These are phyloP conservation scores for Drosophila suboccidentalis DNA, from an alignment of 2,888 invertebrate genomes.

Conservation along the genomic window DNA sequence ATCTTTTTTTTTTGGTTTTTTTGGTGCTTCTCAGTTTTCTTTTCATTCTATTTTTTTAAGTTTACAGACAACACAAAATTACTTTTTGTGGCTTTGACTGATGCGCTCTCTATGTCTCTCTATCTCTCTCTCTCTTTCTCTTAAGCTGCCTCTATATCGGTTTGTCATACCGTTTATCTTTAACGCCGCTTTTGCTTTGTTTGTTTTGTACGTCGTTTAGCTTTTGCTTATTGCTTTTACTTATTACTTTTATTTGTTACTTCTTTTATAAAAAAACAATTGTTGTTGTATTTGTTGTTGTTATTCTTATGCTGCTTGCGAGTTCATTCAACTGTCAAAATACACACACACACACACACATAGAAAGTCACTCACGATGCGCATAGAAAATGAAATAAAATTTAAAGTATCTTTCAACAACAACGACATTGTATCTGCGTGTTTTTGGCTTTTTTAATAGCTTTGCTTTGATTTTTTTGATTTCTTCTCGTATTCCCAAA, in stretches of 20 bases:
- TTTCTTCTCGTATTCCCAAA: constrained; percentile 25
- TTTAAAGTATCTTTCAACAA: constrained; percentile 44
- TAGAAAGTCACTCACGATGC: constrained; percentile 38
- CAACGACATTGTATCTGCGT: constrained; percentile 28
- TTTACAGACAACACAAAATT: constrained; percentile 54
- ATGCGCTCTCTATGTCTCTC: constrained; percentile 11
- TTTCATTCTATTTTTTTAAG: constrained; percentile 39
- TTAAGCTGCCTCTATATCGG: constrained; percentile 16
- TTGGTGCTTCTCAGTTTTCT: constrained; percentile 18
- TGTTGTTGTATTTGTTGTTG: constrained; percentile 28
- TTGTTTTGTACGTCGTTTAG: constrained; percentile 35
- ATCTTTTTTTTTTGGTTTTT: constrained; percentile 13
- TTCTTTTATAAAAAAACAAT: constrained; percentile 31
- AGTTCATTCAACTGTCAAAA: constrained; percentile 84
- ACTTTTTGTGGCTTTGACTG: constrained; percentile 63
- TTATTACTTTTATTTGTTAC: constrained; percentile 52
- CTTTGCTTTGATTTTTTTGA: constrained; percentile 35
- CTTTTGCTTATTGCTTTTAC: constrained; percentile 38
- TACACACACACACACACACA: constrained; percentile 28
- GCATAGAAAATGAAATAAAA: constrained; percentile 54
- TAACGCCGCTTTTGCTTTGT: constrained; percentile 34
- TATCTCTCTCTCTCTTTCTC: constrained; percentile 10
- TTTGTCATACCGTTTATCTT: constrained; percentile 37
- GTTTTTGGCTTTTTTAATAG: constrained; percentile 51
- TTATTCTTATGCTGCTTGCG: constrained; percentile 37